phyloP scores from a whole-genome alignment of 2,113 vertebrate genomes.

The Sturnus vulgaris region DNA sequence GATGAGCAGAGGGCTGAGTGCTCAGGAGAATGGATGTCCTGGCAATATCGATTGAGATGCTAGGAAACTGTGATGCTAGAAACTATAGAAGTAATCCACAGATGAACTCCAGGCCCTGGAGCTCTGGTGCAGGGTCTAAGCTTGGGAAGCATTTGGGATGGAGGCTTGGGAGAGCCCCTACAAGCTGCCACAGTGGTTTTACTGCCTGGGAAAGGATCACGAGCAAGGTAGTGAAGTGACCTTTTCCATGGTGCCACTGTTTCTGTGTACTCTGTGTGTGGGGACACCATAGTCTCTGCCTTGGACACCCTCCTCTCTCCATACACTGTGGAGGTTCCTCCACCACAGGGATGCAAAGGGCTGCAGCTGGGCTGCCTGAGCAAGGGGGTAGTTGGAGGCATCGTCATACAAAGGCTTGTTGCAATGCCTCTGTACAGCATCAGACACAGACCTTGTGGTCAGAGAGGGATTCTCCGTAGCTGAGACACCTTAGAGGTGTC shows the following conservation, averaged over 20 bases:
- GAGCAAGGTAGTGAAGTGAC: neutral
- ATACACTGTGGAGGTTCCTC: neutral
- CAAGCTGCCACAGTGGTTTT: neutral
- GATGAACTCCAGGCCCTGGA: neutral
- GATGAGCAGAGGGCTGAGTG: neutral
- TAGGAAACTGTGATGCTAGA: neutral
- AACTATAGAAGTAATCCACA: neutral
- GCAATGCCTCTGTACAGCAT: neutral
- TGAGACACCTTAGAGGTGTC: neutral
- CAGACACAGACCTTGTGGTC: neutral
- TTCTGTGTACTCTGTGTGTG: neutral
- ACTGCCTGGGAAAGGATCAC: neutral
- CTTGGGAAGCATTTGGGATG: neutral
- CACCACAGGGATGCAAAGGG: neutral
- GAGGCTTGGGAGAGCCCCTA: neutral
- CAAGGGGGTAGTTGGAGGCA: neutral
- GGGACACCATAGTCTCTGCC: neutral
- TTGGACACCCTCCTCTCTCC: neutral
- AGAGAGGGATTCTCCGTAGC: neutral
- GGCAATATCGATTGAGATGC: fast-evolving
- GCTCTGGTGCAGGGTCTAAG: neutral
- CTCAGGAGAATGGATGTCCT: neutral
- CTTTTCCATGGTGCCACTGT: neutral
- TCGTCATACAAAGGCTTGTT: fast-evolving
- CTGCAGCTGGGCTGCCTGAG: neutral